phyloP scores from a whole-genome alignment of 2,113 vertebrate species.

The Macquaria australasica region DNA sequence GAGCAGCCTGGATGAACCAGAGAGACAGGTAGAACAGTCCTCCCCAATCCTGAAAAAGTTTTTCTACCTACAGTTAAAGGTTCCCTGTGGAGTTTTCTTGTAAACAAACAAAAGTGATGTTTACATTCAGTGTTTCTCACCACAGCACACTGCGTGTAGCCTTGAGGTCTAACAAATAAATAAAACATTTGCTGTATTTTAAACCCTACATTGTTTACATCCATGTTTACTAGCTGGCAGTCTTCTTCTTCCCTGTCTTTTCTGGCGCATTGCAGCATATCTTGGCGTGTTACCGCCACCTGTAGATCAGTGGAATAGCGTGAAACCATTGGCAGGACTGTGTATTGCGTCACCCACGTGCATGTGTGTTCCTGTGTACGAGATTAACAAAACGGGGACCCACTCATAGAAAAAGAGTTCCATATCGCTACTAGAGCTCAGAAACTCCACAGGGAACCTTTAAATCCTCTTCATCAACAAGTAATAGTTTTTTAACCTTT shows the following conservation, averaged over 20 bases:
- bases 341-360: not conserved
- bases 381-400: not conserved
- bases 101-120: not conserved
- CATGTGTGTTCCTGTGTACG: no score
- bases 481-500: no score
- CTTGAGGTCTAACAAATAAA: no score
- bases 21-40: slow-evolving; percentile 80
- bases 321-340: not conserved
- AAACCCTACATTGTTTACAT: no score
- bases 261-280: no score
- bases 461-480: not conserved
- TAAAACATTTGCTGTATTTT: no score
- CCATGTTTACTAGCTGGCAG: no score
- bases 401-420: not conserved
- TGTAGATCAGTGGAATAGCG: not conserved
- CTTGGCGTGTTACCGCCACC: no score
- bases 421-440: not conserved
- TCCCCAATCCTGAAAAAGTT: not conserved
- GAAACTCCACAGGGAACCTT: not conserved
- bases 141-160: not conserved
- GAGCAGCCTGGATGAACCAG: slow-evolving; percentile 71
- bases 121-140: not conserved
- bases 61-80: not conserved
- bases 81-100: not conserved
- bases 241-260: no score